Evolutionary conservation across 2,888 invertebrate genomes (phyloP).

Genomic region (Buathra laborator): DNA sequence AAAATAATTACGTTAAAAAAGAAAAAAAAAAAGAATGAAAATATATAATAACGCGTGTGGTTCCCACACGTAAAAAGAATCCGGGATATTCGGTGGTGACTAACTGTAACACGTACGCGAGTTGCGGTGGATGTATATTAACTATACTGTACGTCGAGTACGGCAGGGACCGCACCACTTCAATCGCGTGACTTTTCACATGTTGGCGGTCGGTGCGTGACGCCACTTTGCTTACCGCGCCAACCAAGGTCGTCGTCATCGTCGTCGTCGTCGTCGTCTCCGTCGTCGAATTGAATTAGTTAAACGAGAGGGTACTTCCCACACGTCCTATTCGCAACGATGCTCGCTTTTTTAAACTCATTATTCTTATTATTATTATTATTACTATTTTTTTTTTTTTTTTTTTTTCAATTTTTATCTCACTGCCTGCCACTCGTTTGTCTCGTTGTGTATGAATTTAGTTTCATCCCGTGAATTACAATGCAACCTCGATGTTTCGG

Average conservation of each 20-base stretch:
- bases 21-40: neutral
- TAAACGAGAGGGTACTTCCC: conserved; percentile 61
- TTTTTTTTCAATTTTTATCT: conserved; percentile 9
- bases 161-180: conserved; percentile 47
- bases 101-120: conserved; percentile 1
- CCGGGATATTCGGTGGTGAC: conserved; percentile 8
- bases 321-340: conserved; percentile 51
- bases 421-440: neutral
- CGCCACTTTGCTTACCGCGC: conserved; percentile 62
- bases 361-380: conserved; percentile 6
- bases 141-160: conserved; percentile 17
- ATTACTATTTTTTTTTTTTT: neutral
- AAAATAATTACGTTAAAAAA: conserved; percentile 29
- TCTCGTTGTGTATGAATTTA: neutral
- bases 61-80: conserved; percentile 2
- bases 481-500: neutral
- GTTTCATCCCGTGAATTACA: neutral
- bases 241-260: conserved; percentile 57
- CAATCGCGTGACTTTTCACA: conserved; percentile 71
- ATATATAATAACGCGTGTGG: neutral
- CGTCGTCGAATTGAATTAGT: conserved; percentile 65
- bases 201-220: conserved; percentile 59
- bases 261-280: conserved; percentile 24
- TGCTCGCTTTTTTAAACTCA: conserved; percentile 34
- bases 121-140: conserved; percentile 21